phyloP scores from a whole-genome alignment of 2,797 vertebrate species.

The Sardinella longiceps region DNA sequence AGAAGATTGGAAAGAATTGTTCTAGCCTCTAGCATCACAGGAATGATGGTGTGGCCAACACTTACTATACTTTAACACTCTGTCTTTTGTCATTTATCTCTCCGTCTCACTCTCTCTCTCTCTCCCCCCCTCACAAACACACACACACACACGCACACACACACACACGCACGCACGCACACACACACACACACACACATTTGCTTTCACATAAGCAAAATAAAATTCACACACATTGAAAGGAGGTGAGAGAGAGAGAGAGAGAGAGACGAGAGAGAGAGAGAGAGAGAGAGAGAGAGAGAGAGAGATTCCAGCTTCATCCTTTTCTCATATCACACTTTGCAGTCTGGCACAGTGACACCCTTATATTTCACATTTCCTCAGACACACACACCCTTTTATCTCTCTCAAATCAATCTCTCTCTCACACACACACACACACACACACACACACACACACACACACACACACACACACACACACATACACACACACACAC shows the following conservation, averaged over 20 bases:
- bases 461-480: neutral
- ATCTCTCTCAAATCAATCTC: too few relatives aligned
- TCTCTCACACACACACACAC: neutral
- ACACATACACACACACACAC: neutral
- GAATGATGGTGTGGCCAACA: too few relatives aligned
- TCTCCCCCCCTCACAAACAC: neutral
- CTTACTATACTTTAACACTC: too few relatives aligned
- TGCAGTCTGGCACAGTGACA: slow-evolving; percentile 26
- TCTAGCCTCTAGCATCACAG: too few relatives aligned
- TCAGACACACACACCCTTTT: neutral
- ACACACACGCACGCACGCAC: neutral
- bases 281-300: neutral
- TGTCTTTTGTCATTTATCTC: too few relatives aligned
- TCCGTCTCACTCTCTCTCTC: neutral
- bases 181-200: neutral
- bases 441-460: too few relatives aligned
- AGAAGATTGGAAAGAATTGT: too few relatives aligned
- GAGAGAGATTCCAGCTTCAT: neutral
- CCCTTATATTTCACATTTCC: neutral
- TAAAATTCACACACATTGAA: neutral
- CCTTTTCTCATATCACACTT: slow-evolving; percentile 2
- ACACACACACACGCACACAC: neutral
- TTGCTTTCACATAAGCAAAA: neutral
- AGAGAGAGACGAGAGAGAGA: neutral
- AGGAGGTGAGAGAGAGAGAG: neutral